A percentile compares a stretch with the other conserved stretches of the same genome.
These are phyloP conservation scores for Nephrocerus scutellatus DNA, from an alignment of 2,888 invertebrate species.

Conservation along the genomic window DNA sequence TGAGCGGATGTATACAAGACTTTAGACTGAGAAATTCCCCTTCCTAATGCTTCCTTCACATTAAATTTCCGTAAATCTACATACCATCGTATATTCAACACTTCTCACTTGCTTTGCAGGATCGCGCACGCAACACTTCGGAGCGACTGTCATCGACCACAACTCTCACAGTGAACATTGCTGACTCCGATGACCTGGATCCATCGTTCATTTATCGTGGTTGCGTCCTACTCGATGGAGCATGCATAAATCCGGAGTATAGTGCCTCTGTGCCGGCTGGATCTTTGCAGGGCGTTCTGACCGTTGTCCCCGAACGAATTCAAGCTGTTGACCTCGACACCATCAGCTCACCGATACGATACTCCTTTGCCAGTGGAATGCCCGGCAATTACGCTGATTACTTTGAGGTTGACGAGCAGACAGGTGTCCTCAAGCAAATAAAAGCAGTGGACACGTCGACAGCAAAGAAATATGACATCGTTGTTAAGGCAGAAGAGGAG, in stretches of 20 bases:
- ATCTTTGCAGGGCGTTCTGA: constrained; percentile 72
- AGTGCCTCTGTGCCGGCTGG: constrained; percentile 70
- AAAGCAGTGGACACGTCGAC: constrained; percentile 73
- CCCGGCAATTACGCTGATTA: constrained; percentile 71
- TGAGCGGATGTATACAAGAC: no score
- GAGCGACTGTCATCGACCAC: constrained; percentile 76
- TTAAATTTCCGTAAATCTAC: no score
- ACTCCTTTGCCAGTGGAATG: constrained; percentile 73
- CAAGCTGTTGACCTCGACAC: constrained; percentile 88
- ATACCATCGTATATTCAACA: no score
- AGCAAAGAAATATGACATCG: constrained; percentile 70
- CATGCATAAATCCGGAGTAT: constrained; percentile 83
- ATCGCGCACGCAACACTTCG: constrained; percentile 71
- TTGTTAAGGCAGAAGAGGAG: constrained; percentile 80
- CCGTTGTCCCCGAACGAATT: constrained; percentile 78
- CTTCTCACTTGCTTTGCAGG: constrained; percentile 51
- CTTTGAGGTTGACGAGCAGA: constrained; percentile 74
- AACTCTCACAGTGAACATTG: constrained; percentile 74
- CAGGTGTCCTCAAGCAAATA: constrained; percentile 74
- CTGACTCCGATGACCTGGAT: constrained; percentile 86
- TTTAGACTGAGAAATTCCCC: no score
- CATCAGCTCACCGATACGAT: constrained; percentile 72
- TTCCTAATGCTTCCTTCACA: no score
- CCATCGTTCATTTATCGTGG: constrained; percentile 86
- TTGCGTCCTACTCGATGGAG: constrained; percentile 72